These are phyloP conservation scores for Piscicola geometra DNA, from an alignment of 2,888 invertebrate species.

Conservation along the genomic window DNA sequence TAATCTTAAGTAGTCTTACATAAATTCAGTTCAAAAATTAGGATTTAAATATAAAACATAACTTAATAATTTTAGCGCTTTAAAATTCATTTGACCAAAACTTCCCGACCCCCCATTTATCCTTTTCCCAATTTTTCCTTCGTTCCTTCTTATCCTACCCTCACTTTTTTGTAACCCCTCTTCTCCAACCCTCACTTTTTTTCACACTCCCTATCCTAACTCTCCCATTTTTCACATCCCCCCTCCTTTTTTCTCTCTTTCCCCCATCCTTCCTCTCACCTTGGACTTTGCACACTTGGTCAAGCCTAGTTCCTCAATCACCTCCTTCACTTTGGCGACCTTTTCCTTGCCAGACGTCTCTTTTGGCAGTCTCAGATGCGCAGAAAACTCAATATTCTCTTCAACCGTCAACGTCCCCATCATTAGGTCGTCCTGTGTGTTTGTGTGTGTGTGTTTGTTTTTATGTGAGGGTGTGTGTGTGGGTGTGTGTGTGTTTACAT, in stretches of 20 bases:
- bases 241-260: too few relatives aligned
- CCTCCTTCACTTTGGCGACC: constrained; percentile 47
- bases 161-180: background rate
- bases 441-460: background rate
- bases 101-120: too few relatives aligned
- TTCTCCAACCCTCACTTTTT: background rate
- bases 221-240: constrained; percentile 12
- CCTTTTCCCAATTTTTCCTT: too few relatives aligned
- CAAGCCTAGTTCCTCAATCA: constrained; percentile 53
- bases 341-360: constrained; percentile 45
- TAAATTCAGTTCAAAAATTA: too few relatives aligned
- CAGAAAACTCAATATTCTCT: constrained; percentile 55
- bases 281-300: constrained; percentile 51
- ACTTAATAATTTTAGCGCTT: too few relatives aligned
- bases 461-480: constrained; percentile 3
- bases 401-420: constrained; percentile 55
- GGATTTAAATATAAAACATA: too few relatives aligned
- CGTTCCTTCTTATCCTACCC: background rate
- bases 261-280: too few relatives aligned
- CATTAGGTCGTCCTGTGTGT: constrained; percentile 53
- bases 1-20: too few relatives aligned
- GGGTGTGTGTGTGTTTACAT: background rate
- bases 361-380: constrained; percentile 50
- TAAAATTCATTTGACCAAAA: too few relatives aligned
- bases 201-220: background rate